A percentile compares a stretch with the other conserved stretches of the same genome.
Evolutionary conservation across 2,797 vertebrate genomes (phyloP).

Genomic region (Smutsia gigantea): DNA sequence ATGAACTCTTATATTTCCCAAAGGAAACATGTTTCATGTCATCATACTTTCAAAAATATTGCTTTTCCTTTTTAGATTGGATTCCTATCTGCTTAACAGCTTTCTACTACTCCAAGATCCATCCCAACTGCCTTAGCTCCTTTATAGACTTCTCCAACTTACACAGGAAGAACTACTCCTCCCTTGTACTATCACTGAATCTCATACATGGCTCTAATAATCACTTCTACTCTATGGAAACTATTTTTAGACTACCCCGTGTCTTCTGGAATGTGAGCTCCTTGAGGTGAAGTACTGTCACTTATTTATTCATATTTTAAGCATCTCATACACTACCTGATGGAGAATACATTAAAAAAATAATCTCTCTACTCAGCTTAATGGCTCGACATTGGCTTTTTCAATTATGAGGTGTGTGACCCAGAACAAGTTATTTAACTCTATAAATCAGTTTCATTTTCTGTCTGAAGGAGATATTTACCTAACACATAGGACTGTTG

Average conservation of each 20-base stretch:
- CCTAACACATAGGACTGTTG: background rate
- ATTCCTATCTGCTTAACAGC: background rate
- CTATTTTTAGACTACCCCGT: background rate
- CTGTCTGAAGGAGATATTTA: constrained; percentile 20
- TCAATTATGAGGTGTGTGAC: background rate
- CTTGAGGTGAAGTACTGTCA: background rate
- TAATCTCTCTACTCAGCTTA: background rate
- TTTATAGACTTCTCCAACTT: background rate
- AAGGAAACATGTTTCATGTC: background rate
- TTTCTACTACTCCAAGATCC: background rate
- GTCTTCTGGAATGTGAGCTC: background rate
- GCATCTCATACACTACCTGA: background rate
- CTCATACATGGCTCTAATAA: background rate
- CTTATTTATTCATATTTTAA: background rate
- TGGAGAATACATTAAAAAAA: background rate
- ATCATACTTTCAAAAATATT: background rate
- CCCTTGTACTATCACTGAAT: background rate
- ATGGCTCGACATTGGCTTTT: background rate
- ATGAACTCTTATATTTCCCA: background rate
- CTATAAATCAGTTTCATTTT: constrained; percentile 44
- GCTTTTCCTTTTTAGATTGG: background rate
- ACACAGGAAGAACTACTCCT: background rate
- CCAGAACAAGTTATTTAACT: constrained; percentile 27
- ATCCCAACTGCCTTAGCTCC: background rate
- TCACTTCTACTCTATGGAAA: background rate